Percentiles rank a stretch among this genome's conserved stretches.
Evolutionary conservation across 2,113 vertebrate genomes (phyloP).

Genomic region (Anguilla rostrata): DNA sequence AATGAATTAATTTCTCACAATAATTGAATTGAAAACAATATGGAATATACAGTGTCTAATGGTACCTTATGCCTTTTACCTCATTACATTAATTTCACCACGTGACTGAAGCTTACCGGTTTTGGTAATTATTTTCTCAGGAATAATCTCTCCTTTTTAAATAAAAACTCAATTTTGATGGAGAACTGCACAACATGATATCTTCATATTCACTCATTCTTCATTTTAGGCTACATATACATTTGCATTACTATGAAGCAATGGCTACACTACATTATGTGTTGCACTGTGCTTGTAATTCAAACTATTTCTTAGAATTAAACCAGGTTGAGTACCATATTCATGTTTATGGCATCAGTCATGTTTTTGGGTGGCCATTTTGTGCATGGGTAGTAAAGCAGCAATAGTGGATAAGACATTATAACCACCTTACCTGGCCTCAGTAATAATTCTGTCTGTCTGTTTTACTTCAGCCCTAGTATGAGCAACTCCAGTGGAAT

Average conservation of each 20-base stretch:
- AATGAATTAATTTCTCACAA: slow-evolving; percentile 28
- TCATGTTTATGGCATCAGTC: no score
- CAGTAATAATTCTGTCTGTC: neutral
- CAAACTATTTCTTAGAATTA: no score
- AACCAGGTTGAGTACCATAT: no score
- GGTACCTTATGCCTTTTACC: neutral
- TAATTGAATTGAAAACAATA: slow-evolving; percentile 10
- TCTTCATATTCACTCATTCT: neutral
- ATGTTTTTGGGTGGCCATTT: no score
- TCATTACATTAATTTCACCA: neutral
- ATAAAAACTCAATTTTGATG: neutral
- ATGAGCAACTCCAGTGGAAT: neutral
- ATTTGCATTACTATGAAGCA: neutral
- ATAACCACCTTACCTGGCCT: no score
- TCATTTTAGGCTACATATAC: neutral
- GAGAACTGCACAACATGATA: neutral
- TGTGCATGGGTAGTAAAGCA: neutral
- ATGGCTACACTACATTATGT: neutral
- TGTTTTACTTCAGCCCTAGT: neutral
- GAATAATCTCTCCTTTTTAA: no score
- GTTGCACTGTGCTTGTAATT: neutral
- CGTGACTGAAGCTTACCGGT: neutral
- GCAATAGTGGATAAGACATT: neutral
- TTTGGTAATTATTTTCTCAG: neutral
- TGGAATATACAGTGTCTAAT: neutral